Conservation (phyloP, 1,140 invertebrate genomes). For the Cyphomyrmex costatus region DNA sequence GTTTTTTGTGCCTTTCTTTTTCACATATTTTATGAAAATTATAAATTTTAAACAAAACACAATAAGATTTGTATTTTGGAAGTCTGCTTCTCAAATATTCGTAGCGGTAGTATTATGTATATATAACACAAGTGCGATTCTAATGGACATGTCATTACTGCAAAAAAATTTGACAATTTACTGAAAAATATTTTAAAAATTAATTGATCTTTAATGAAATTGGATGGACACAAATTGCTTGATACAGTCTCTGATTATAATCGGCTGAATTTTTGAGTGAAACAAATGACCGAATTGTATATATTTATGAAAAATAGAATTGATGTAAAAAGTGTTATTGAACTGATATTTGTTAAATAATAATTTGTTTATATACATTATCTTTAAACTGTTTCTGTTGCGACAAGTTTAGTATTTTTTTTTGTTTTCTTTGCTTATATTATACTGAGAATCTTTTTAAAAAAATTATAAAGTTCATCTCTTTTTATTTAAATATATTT, state of each 20-base stretch:
- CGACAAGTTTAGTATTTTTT: neutral
- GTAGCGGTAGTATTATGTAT: neutral
- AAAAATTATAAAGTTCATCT: neutral
- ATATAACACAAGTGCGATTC: neutral
- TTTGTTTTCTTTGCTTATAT: neutral
- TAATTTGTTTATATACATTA: neutral
- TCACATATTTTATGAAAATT: too few species aligned
- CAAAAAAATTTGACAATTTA: neutral
- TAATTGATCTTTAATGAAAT: conserved; percentile 2
- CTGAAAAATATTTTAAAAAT: neutral
- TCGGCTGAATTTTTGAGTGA: neutral
- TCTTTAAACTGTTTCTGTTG: neutral
- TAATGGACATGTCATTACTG: neutral
- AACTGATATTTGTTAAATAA: neutral
- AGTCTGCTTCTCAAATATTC: too few species aligned
- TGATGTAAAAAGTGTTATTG: conserved; percentile 3
- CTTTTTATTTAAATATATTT: conserved; percentile 23
- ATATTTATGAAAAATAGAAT: neutral
- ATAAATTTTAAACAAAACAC: too few species aligned
- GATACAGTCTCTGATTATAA: neutral
- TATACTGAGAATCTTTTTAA: neutral
- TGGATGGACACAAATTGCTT: neutral
- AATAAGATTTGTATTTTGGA: too few species aligned
- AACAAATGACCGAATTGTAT: neutral
- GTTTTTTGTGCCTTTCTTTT: too few species aligned